Conservation (phyloP, 30 jellyfish, hydroid and myxozoan genomes). For the Nemopilema nomurai region DNA sequence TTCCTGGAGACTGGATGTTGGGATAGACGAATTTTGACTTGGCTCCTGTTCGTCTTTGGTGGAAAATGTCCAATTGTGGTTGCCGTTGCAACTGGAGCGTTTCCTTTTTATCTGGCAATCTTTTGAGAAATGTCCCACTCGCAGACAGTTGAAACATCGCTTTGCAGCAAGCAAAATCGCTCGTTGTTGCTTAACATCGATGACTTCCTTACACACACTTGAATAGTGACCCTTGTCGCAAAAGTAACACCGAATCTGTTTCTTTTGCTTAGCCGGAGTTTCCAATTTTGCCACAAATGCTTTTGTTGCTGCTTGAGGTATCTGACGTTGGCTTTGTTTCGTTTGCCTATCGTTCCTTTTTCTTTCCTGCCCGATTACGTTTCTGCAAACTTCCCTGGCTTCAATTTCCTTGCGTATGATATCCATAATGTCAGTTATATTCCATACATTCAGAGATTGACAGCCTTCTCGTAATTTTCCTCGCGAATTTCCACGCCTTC, state of each 20-base stretch:
- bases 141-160: conserved; percentile 50
- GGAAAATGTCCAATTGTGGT: conserved; percentile 45
- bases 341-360: neutral
- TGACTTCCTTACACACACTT: conserved; percentile 4
- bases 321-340: neutral
- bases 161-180: conserved; percentile 9
- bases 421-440: conserved; percentile 26
- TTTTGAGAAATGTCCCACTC: conserved; percentile 44
- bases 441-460: conserved; percentile 13
- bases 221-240: conserved; percentile 16
- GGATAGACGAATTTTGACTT: conserved; percentile 46
- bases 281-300: conserved; percentile 29
- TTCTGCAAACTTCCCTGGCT: conserved; percentile 15
- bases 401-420: conserved; percentile 45
- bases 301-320: conserved; percentile 24
- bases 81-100: conserved; percentile 45
- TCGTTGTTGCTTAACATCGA: neutral
- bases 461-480: conserved; percentile 32
- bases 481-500: conserved; percentile 21
- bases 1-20: conserved; percentile 12
- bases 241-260: conserved; percentile 5
- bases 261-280: neutral
- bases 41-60: neutral
- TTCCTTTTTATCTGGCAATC: conserved; percentile 18
- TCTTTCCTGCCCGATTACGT: neutral